Evolutionary conservation across 2,113 vertebrate genomes (phyloP).

Genomic region (Chloroceryle aenea): DNA sequence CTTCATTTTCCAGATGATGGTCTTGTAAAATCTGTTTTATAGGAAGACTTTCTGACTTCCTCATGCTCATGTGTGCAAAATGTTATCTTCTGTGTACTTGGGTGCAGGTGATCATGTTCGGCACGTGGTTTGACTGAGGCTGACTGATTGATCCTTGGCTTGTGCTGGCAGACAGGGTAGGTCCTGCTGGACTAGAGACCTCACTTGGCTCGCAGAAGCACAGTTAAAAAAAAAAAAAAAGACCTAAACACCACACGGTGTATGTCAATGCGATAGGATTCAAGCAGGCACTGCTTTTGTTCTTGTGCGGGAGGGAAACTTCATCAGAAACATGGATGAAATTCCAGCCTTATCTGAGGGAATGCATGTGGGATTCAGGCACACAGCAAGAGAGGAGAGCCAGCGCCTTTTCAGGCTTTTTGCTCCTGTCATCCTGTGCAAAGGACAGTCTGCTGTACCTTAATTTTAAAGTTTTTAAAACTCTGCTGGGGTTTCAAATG

Average conservation of each 20-base stretch:
- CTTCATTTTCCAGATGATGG: neutral
- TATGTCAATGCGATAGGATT: neutral
- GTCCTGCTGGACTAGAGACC: neutral
- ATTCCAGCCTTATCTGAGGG: constrained; percentile 43
- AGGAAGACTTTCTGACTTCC: neutral
- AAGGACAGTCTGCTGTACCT: neutral
- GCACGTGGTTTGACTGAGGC: neutral
- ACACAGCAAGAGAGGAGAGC: neutral
- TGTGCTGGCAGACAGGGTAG: neutral
- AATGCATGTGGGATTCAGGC: constrained; percentile 14
- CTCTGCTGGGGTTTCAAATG: constrained; percentile 1
- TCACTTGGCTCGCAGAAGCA: rapidly evolving
- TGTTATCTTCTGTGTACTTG: neutral
- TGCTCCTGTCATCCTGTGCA: neutral
- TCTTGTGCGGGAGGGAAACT: neutral
- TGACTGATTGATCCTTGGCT: neutral
- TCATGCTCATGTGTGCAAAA: neutral
- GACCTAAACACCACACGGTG: neutral
- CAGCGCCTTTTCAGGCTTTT: neutral
- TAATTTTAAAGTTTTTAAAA: constrained; percentile 20
- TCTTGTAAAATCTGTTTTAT: constrained; percentile 26
- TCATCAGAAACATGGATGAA: constrained; percentile 8
- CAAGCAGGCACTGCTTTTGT: neutral
- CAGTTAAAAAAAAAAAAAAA: neutral
- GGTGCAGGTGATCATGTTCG: neutral